Conservation (phyloP, 2,797 vertebrate genomes). For the Australoheros facetus region DNA sequence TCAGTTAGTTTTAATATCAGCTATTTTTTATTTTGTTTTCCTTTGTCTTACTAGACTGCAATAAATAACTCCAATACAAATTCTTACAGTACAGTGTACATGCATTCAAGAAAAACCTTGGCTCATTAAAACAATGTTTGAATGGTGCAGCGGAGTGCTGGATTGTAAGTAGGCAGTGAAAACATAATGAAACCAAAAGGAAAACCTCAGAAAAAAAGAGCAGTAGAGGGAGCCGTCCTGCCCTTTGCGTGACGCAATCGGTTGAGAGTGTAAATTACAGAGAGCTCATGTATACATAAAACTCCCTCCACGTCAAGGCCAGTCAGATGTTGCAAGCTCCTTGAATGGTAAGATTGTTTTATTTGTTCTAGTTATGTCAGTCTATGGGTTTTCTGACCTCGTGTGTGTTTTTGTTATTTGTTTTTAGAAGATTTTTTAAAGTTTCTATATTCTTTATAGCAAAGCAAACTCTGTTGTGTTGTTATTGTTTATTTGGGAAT, state of each 20-base stretch:
- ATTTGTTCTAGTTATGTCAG: fast-evolving
- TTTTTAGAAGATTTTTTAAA: fast-evolving
- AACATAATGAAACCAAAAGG: neutral
- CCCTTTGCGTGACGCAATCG: neutral
- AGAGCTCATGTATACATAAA: neutral
- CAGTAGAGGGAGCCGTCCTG: neutral
- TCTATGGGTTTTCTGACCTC: fast-evolving
- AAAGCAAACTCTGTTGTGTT: too few relatives aligned
- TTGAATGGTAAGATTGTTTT: neutral
- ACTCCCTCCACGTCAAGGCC: neutral
- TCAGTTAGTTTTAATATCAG: too few relatives aligned
- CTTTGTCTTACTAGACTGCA: too few relatives aligned
- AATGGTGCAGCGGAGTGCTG: too few relatives aligned
- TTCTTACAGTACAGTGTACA: too few relatives aligned
- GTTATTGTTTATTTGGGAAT: too few relatives aligned
- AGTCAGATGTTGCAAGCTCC: neutral
- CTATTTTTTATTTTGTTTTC: too few relatives aligned
- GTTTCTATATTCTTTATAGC: too few relatives aligned
- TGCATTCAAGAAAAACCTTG: too few relatives aligned
- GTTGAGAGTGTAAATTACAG: neutral
- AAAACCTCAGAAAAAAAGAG: neutral
- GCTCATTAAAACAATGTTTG: too few relatives aligned
- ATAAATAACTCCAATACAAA: too few relatives aligned
- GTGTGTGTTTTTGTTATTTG: fast-evolving
- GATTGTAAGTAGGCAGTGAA: fast-evolving